Evolutionary conservation across 2,797 vertebrate species (phyloP), one percentile per base, ranked within the genome.

Genomic region (Champsocephalus gunnari): DNA sequence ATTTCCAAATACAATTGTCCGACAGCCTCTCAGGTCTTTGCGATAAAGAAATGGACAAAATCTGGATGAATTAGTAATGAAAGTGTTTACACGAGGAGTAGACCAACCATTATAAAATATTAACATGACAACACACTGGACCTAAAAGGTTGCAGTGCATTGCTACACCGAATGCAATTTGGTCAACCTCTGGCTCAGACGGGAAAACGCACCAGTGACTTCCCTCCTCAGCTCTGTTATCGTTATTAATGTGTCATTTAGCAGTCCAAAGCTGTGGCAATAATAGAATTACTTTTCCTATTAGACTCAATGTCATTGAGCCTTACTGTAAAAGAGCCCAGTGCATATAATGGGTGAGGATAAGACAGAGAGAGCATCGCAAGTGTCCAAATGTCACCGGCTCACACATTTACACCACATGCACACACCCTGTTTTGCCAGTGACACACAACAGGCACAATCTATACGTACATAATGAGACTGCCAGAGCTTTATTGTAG

Each of bases 1-100:
- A 75, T 83, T 70, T 38, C 34, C 34, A 38, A 38, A 38, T 38
- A 38, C 34, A 38, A 38, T 66, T 61, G 62, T 62, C 41, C 76
- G 56, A 21, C 34, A 51, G 63, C 54, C 70, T n/a, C 12, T 66
- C 41, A 24, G 56, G 34, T 67, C 32, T 17, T 19, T 75, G 57
- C 54, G 24, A 43, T 43, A 62, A 16, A 44, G 60, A 58, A 81
- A 80, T 71, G 55, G 51, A 84, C 80, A 69, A 78, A 87, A 87
- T 84, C 81, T 82, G 82, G 73, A 89, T 90, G 83, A 92, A 92
- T 89, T 80, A 87, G 74, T 92, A 43, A 90, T 90, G 84, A 87
- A 81, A 79, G 62, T 79, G 76, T 87, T 87, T 86, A 90, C 82
- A 82, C 87, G 83, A 91, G 82, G 70, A 85, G 74, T 59, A 81